Base-by-base conservation (phyloP, 1,140 invertebrate species). In the Trachymyrmex cornetzi region DNA sequence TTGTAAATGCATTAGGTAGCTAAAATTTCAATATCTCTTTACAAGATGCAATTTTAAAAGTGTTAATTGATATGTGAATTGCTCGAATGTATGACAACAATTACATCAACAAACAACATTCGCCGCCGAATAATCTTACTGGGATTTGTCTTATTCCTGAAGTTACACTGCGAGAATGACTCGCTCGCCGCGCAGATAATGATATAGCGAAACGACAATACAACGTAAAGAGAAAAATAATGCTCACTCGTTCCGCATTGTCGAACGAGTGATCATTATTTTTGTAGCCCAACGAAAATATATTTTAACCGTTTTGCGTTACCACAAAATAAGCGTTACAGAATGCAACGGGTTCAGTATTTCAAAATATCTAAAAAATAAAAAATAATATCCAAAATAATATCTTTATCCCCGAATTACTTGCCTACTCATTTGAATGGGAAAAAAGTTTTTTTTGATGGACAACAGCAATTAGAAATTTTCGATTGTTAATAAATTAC, bases 271-370 rank as follows among this genome's bases (percentile, higher is more conserved):
- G 38, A 44, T 44, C 38, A 44, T 44, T 44, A 44, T 44, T 44
- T 44, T 44, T 44, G 38, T 44, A 44, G 19, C 24, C 22, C 53
- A 16, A 71, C 14, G n/a, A 59, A 71, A 61, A 55, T 27, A 57
- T 9, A 55, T 3, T 44, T 59, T 64, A 79, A 77, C 75, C 19
- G 74, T 44, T 80, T 80, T 6, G n/a, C 16, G 48, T 80, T 80
- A 55, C n/a, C 64, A 64, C 48, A 27, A 69, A 69, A 80, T 12
- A 55, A 48, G 30, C 5, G n/a, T 34, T 22, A 69, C 64, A 24
- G 7, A 24, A 57, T 71, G 30, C 34, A 69, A 71, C 27, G 5
- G 12, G 11, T 67, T 48, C 34, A 9, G 19, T 24, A 5, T 57
- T 71, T 27, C 34, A 11, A 71, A 69, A 80, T 14, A 12, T 57